A percentile compares a stretch with the other conserved stretches of the same genome.
These are phyloP conservation scores for Agonum fuliginosum DNA, from an alignment of 2,888 invertebrate genomes.

Conservation along the genomic window DNA sequence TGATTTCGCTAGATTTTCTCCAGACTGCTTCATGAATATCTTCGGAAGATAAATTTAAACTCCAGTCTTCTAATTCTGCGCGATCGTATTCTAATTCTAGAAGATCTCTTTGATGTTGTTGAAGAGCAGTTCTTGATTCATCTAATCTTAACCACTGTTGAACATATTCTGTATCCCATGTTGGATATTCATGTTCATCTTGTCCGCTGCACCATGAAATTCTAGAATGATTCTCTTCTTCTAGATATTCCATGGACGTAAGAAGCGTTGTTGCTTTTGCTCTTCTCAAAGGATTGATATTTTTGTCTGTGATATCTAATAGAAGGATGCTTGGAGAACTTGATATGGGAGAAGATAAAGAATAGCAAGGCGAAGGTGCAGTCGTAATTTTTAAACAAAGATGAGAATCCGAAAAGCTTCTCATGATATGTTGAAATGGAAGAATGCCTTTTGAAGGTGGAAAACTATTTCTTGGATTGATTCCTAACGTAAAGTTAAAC, in stretches of 20 bases:
- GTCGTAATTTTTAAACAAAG: slow-evolving; percentile 82
- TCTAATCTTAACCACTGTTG: slow-evolving; percentile 86
- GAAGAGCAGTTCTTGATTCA: slow-evolving; percentile 81
- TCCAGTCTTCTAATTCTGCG: slow-evolving; percentile 88
- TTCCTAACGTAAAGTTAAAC: slow-evolving; percentile 75
- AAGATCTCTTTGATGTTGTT: slow-evolving; percentile 81
- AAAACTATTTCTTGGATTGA: slow-evolving; percentile 81
- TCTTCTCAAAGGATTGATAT: slow-evolving; percentile 75
- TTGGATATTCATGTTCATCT: slow-evolving; percentile 77
- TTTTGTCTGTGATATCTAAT: slow-evolving; percentile 78
- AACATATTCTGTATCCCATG: slow-evolving; percentile 84
- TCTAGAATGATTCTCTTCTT: slow-evolving; percentile 69
- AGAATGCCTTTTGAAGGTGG: slow-evolving; percentile 82
- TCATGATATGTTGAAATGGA: slow-evolving; percentile 83
- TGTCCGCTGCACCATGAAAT: slow-evolving; percentile 77
- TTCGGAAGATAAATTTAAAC: slow-evolving; percentile 82
- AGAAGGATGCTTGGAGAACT: slow-evolving; percentile 78
- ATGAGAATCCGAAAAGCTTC: slow-evolving; percentile 85
- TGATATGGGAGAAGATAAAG: slow-evolving; percentile 76
- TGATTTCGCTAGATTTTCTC: slow-evolving; percentile 63
- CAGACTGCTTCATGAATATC: slow-evolving; percentile 76
- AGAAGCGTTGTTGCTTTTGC: slow-evolving; percentile 75
- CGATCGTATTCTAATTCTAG: slow-evolving; percentile 84
- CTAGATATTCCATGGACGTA: slow-evolving; percentile 66
- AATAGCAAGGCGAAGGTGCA: slow-evolving; percentile 76